phyloP scores from a whole-genome alignment of 2,113 vertebrate genomes.

The Larimichthys polyactis region DNA sequence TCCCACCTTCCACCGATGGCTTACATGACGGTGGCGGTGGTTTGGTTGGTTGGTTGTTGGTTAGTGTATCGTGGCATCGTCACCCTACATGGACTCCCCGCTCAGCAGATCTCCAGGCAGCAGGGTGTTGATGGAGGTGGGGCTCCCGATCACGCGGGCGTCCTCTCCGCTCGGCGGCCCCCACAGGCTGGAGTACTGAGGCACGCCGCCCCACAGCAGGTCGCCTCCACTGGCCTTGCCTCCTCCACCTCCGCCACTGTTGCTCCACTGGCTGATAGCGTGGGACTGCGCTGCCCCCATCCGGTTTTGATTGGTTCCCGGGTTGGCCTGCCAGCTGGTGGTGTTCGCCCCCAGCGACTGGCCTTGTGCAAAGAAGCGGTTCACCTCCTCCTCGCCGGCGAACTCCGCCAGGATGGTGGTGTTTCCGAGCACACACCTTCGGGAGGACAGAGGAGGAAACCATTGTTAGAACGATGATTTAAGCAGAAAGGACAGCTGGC shows the following conservation, averaged over 20 bases:
- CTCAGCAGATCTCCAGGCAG: constrained; percentile 97
- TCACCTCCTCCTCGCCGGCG: constrained; percentile 97
- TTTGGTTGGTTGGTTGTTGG: constrained; percentile 43
- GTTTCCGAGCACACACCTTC: constrained; percentile 98
- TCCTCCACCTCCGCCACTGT: constrained; percentile 85
- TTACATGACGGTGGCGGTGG: constrained; percentile 49
- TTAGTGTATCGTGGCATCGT: constrained; percentile 57
- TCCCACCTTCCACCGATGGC: constrained; percentile 49
- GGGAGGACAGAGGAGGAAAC: not conserved
- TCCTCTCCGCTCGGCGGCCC: constrained; percentile 93
- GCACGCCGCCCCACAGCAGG: constrained; percentile 95
- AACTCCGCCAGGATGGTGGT: constrained; percentile 99
- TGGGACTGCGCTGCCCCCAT: constrained; percentile 89
- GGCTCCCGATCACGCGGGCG: constrained; percentile 92
- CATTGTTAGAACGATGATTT: not conserved
- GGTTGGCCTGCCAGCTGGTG: constrained; percentile 96
- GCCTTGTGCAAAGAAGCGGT: constrained; percentile 97
- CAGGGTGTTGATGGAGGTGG: constrained; percentile 94
- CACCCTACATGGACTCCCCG: constrained; percentile 94
- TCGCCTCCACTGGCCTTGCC: constrained; percentile 86
- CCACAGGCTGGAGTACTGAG: constrained; percentile 98
- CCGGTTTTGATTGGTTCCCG: constrained; percentile 88
- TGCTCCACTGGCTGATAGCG: constrained; percentile 91
- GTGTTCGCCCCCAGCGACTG: constrained; percentile 92
- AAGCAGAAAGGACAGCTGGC: not conserved